Evolutionary conservation across 2,113 vertebrate genomes (phyloP).

Genomic region (Gallinago media): DNA sequence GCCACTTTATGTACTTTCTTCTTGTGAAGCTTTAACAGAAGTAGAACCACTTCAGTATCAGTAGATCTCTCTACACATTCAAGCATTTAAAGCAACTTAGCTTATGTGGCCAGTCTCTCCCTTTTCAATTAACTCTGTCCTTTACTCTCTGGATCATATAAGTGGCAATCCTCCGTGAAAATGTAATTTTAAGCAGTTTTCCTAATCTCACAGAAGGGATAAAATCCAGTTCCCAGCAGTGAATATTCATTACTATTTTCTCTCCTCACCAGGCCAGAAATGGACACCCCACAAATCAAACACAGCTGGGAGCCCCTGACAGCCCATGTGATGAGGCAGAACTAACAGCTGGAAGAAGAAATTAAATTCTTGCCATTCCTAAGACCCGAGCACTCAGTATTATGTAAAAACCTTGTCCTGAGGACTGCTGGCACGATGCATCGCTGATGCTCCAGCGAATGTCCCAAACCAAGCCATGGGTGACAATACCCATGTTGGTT

Average conservation of each 20-base stretch:
- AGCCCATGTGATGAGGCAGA: background rate
- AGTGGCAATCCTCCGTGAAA: background rate
- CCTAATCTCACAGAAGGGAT: background rate
- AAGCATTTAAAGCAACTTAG: background rate
- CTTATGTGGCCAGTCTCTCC: background rate
- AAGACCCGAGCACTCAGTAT: background rate
- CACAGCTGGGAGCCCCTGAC: rapidly evolving
- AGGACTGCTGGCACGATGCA: background rate
- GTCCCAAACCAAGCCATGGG: background rate
- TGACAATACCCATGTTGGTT: background rate
- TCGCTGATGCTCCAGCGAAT: background rate
- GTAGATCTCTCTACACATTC: background rate
- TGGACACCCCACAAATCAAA: background rate
- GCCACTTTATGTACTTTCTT: background rate
- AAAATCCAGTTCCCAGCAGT: background rate
- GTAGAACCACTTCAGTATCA: background rate
- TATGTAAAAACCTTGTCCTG: background rate
- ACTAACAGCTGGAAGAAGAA: background rate
- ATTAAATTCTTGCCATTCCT: background rate
- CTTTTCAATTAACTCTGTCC: background rate
- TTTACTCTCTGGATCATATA: background rate
- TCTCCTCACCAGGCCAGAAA: background rate
- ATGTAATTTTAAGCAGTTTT: background rate
- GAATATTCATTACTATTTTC: background rate
- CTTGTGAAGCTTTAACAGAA: background rate